These are phyloP conservation scores for Lasioglossum zephyrum DNA, from an alignment of 2,888 invertebrate genomes.

Conservation along the genomic window DNA sequence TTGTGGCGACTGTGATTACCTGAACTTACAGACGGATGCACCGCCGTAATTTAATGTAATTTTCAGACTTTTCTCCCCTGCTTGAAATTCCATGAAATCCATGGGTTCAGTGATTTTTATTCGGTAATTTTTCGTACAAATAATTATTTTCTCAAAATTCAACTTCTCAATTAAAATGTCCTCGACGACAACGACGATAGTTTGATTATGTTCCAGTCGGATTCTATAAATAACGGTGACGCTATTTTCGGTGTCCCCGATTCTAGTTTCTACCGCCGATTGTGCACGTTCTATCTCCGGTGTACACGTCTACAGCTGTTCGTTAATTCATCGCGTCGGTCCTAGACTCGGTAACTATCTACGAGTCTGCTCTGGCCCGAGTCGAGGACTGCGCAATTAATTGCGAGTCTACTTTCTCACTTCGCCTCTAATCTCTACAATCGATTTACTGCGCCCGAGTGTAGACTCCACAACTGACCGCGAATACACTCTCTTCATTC, in stretches of 20 bases:
- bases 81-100: too few species aligned
- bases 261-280: not conserved
- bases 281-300: not conserved
- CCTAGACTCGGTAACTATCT: not conserved
- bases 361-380: not conserved
- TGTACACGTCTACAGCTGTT: not conserved
- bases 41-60: not conserved
- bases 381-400: not conserved
- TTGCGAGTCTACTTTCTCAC: not conserved
- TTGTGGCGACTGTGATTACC: not conserved
- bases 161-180: not conserved
- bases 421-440: not conserved
- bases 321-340: not conserved
- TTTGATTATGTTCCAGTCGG: not conserved
- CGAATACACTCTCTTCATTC: not conserved
- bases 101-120: too few species aligned
- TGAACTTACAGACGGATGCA: not conserved
- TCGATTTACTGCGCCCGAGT: not conserved
- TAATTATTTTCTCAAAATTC: not conserved
- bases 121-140: too few species aligned
- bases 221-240: conserved; percentile 1
- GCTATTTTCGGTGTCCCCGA: not conserved
- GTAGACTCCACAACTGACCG: not conserved
- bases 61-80: not conserved
- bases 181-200: not conserved